Base-by-base conservation (phyloP, 2,113 vertebrate genomes). In the Reinhardtius hippoglossoides region DNA sequence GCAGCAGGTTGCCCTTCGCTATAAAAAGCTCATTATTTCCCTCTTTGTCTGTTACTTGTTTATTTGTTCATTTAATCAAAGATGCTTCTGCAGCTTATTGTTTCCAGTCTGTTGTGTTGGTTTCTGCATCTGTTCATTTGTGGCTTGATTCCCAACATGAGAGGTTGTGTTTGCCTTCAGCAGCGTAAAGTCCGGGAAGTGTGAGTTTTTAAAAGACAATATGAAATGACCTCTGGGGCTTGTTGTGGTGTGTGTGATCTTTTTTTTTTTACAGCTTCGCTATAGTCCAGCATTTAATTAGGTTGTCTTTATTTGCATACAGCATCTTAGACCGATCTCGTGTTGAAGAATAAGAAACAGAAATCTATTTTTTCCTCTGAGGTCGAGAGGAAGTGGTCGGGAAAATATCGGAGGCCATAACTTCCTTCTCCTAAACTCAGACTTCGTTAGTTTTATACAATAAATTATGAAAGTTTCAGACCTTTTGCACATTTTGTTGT, bases 41-140 rank as follows among this genome's bases (percentile, higher is more conserved):
- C 57, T 69, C 57, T 48, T 52, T 74, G 16, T 83, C n/a, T 69
- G 10, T 42, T 12, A 52, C 52, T 20, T 74, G 2, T 56, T 70
- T 62, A 13, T 74, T 87, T 78, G 67, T 67, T 71, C 21, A 16
- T 4, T 27, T 55, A 67, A 71, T 64, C 65, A 81, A 81, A 80
- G 59, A 44, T 27, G 55, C 44, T 31, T 78, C 64, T 60, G 56
- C 50, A 10, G 61, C 9, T 65, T 35, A 18, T 63, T 31, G 67
- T 59, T 26, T 3, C 21, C 35, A 55, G 15, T 8, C 59, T 66
- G 69, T 65, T n/a, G 2, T 40, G 21, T 13, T 42, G 6, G 62
- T 60, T 67, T 31, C 35, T 72, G 37, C 70, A 74, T 65, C 35
- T 86, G 27, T 60, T 75, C 66, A 24, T 67, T 68, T 68, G 62